Conservation (phyloP, 2,113 vertebrate genomes). For the Naja naja region DNA sequence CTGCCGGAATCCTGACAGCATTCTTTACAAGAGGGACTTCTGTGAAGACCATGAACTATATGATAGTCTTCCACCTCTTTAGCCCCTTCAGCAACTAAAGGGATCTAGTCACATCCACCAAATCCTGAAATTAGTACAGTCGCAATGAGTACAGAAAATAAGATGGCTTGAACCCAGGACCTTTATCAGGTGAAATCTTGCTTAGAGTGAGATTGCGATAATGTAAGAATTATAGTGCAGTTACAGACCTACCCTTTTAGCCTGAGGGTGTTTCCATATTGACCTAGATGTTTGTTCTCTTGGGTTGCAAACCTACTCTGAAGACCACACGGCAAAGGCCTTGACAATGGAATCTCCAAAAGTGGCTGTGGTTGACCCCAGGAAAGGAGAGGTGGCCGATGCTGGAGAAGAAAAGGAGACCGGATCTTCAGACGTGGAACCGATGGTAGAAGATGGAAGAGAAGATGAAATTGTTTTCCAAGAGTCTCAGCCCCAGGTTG, state of each 20-base stretch:
- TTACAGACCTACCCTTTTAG: background rate
- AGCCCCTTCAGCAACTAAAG: background rate
- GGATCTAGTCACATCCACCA: background rate
- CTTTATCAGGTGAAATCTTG: background rate
- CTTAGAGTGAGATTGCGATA: background rate
- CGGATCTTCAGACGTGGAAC: background rate
- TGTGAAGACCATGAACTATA: background rate
- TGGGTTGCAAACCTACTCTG: conserved; percentile 16
- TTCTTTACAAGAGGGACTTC: background rate
- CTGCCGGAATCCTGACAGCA: too few relatives aligned
- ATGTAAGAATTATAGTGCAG: background rate
- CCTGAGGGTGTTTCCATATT: background rate
- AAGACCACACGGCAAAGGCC: conserved; percentile 17
- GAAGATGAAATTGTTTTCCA: background rate
- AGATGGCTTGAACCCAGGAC: background rate
- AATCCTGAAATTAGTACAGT: background rate
- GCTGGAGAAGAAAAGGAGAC: background rate
- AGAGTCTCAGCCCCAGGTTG: background rate
- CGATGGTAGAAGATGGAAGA: background rate
- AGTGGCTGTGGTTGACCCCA: background rate
- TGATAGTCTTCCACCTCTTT: background rate
- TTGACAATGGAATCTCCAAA: background rate
- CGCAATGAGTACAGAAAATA: background rate
- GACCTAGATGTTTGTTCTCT: rapidly evolving
- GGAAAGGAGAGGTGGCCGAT: rapidly evolving